Evolutionary conservation across 2,113 vertebrate species (phyloP), one percentile per base, ranked within the genome.

Genomic region (Melanerpes aurifrons): DNA sequence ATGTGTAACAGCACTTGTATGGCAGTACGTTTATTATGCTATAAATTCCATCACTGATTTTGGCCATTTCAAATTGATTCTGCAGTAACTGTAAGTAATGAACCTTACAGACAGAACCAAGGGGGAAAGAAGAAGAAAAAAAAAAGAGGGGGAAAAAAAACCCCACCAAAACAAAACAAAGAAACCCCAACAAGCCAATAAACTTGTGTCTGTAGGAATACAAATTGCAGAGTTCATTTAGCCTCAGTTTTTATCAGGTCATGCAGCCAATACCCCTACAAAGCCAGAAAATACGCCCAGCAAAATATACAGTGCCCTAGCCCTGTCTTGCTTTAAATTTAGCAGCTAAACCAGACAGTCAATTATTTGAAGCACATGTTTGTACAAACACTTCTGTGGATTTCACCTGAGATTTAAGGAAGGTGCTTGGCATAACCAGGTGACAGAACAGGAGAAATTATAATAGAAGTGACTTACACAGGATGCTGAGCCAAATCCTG

Each of bases 1-100:
- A 94, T 97, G 97, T 97, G 95, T 95, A 96, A 96, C 97, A 93
- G 93, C 91, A 92, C 94, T 97, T 97, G 95, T 97, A 86, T 73
- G 57, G 94, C 90, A 89, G 82, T 72, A 81, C 43, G 6, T 97
- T 98, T 97, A 97, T 97, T 97, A 93, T 97, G 96, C 97, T 97
- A 90, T 97, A 98, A 98, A 98, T 97, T 97, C 96, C 95, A 97
- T 95, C 96, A 91, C 97, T 97, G 97, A 97, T 98, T 98, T 98
- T 95, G 95, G 96, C 96, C 96, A 96, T 95, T 97, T 97, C 95
- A 96, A 96, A 97, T 96, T 97, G 98, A 98, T 97, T 97, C 97
- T 97, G 94, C 96, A 97, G 95, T 97, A 98, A 97, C 97, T 97
- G 95, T 97, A 97, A 98, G 97, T 98, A 97, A 98, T 97, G 97